Evolutionary conservation across 2,113 vertebrate species (phyloP), one percentile per base, ranked within the genome.

Genomic region (Pteruthius melanotis): DNA sequence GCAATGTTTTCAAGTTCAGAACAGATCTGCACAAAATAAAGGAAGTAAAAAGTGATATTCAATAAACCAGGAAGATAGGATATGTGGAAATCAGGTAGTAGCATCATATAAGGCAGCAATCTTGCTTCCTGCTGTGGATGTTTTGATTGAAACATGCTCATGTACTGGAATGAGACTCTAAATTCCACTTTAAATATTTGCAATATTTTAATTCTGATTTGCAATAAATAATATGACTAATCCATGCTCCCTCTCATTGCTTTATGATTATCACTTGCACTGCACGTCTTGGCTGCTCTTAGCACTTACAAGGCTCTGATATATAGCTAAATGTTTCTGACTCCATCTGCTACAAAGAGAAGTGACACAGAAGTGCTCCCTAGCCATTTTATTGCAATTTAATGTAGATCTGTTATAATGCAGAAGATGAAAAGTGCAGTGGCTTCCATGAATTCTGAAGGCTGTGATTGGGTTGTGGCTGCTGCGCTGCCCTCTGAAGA

Each of bases 301-400:
- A 93, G 57, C 66, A 61, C 83, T 95, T 94, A 64, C 20, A 54
- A 87, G 66, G 45, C 70, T 75, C 78, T 96, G 91, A 93, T 95
- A 91, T 85, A 93, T 87, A 93, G 87, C 87, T 91, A 85, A 93
- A 93, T 59, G 79, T 89, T 94, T 95, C 93, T 89, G 70, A 85
- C 87, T 97, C 93, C 94, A 87, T 93, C 94, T 95, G 95, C 84
- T 94, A 82, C 77, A 85, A 96, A 89, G 28, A 87, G 69, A 92
- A 94, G 76, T 94, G 89, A 91, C 93, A 89, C 72, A 91, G 49
- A 81, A 94, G 81, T 87, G 87, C 74, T 95, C 81, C 83, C 81
- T 52, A 91, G 83, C 89, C 93, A 95, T 85, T 94, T 96, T 95
- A 94, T 91, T 95, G 93, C 94, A 94, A 84, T 91, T 95, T 91